Evolutionary conservation across 1,140 invertebrate species (phyloP), one percentile per base, ranked within the genome.

Genomic region (Aphelenchoides avenae): DNA sequence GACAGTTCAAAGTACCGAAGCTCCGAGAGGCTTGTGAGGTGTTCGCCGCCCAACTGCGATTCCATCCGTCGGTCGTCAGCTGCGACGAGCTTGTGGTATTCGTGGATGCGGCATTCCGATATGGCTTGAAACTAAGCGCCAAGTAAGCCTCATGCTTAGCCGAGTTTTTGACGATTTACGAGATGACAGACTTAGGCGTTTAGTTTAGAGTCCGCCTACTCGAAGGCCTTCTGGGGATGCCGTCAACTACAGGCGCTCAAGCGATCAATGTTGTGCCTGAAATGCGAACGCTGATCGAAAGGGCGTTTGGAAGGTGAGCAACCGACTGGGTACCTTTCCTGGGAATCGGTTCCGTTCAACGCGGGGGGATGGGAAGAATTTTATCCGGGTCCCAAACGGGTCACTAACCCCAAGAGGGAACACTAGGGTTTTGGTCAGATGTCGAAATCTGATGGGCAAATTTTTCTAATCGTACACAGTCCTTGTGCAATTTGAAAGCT

Each of bases 1-100:
- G 18, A 31, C 15, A 59, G 6, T 56, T 56, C 54, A 36, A 61
- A 62, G 50, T 57, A 11, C 31, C 5, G 15, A 61, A 61, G 22
- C 56, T 57, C 13, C 37, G 43, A 15, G 24, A 37, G 34, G 22
- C 55, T 15, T 57, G 55, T 22, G 55, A 57, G 29, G 27, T 61
- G 15, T 57, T 57, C 29, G 55, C 61, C 33, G 22, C 55, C 5
- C 54, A 22, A 7, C 26, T 57, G 27, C 56, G 52, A 27, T 36
- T 57, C 18, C 24, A 13, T n/a, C 24, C 36, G 7, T 13, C 46
- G 15, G 31, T 40, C n/a, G 11, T 57, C 11, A 47, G 13, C 20
- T 52, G 33, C 22, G 33, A 20, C 22, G 15, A 57, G 18, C 22
- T 29, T 6, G 55, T 40, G 11, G 31, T 34, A 30, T 29, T 57